A percentile compares a stretch with the other conserved stretches of the same genome.
phyloP scores from a whole-genome alignment of 2,113 vertebrate species.

The Cricetomys ansorgei region DNA sequence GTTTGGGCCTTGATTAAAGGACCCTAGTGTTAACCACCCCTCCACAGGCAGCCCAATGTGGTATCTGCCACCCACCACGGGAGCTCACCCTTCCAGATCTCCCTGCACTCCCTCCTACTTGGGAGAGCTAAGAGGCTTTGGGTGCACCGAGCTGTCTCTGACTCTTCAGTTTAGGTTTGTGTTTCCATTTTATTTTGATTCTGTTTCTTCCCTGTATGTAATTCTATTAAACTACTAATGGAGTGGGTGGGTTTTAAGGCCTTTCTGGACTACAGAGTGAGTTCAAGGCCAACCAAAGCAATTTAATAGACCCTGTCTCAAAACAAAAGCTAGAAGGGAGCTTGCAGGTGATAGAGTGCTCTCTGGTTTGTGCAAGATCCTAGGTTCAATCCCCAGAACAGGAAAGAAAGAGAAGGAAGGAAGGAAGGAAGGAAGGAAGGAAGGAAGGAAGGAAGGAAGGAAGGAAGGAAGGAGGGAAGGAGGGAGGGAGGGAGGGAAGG shows the following conservation, averaged over 20 bases:
- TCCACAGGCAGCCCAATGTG: neutral
- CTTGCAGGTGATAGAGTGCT: neutral
- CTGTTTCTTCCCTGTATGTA: neutral
- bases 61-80: neutral
- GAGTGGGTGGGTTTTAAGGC: neutral
- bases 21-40: neutral
- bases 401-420: neutral
- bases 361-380: neutral
- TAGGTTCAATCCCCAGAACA: neutral
- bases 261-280: neutral
- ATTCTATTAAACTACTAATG: neutral
- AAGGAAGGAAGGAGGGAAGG: neutral
- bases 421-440: neutral
- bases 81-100: neutral
- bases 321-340: neutral
- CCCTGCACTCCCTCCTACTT: neutral
- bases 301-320: neutral
- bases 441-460: neutral
- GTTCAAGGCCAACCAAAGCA: neutral
- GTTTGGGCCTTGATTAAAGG: neutral
- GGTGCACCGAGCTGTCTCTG: neutral
- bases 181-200: neutral
- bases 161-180: neutral
- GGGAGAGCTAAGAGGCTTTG: neutral
- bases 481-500: neutral